These are phyloP conservation scores for Castor canadensis DNA, from an alignment of 2,113 vertebrate genomes.

Conservation along the genomic window DNA sequence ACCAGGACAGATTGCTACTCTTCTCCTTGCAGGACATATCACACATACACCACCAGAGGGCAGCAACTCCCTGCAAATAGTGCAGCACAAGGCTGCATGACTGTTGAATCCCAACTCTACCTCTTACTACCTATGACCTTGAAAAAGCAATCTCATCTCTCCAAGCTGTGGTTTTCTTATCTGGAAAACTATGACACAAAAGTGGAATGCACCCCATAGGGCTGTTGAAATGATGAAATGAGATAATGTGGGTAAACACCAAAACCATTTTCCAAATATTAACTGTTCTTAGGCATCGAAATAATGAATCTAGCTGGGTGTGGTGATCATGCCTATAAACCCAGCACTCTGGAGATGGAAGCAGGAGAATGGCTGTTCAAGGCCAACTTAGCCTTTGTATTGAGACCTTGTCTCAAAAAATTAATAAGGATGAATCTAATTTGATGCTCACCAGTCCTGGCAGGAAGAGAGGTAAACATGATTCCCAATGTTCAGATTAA, in stretches of 20 bases:
- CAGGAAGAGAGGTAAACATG: not conserved
- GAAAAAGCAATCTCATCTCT: not conserved
- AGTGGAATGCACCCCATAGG: not conserved
- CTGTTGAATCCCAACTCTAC: not conserved
- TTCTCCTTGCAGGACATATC: not conserved
- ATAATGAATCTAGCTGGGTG: not conserved
- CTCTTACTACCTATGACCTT: not conserved
- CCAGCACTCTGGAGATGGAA: too few relatives aligned
- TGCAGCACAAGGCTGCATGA: accelerated
- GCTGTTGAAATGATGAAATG: not conserved
- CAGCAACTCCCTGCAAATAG: not conserved
- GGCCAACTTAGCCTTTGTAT: too few relatives aligned
- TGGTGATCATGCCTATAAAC: too few relatives aligned
- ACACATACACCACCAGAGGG: slow-evolving; percentile 30
- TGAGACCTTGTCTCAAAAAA: not conserved
- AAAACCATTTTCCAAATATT: not conserved
- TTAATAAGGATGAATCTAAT: not conserved
- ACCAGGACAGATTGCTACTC: not conserved
- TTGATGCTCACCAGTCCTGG: not conserved
- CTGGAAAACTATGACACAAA: not conserved
- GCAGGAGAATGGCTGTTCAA: too few relatives aligned
- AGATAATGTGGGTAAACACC: not conserved
- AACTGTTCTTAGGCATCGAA: not conserved
- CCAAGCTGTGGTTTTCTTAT: not conserved
- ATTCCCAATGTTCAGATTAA: slow-evolving; percentile 33